Percentiles rank a stretch among this genome's conserved stretches.
These are phyloP conservation scores for Dryobota labecula DNA, from an alignment of 2,888 invertebrate genomes.

Conservation along the genomic window DNA sequence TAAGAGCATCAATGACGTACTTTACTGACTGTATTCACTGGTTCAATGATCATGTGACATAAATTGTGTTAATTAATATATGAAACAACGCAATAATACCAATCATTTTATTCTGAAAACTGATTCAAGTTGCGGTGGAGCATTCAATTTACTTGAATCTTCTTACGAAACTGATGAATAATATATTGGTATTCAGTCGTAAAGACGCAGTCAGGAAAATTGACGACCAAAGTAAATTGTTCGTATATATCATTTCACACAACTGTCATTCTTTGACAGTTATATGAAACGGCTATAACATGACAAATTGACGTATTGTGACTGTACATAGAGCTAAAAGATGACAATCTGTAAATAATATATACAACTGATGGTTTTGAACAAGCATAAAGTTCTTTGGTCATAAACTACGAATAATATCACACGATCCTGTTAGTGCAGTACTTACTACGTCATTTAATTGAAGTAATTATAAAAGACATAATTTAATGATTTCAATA, in stretches of 20 bases:
- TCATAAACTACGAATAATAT: neutral
- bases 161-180: neutral
- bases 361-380: neutral
- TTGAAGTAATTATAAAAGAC: constrained; percentile 3
- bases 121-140: neutral
- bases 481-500: constrained; percentile 15
- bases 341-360: neutral
- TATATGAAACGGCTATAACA: neutral
- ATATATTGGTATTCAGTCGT: neutral
- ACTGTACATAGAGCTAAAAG: neutral
- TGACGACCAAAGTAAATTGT: neutral
- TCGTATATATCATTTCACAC: neutral
- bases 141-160: constrained; percentile 7
- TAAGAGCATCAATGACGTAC: constrained; percentile 36
- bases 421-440: constrained; percentile 3
- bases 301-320: neutral
- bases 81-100: neutral
- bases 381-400: neutral
- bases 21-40: constrained; percentile 4
- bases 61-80: constrained; percentile 18
- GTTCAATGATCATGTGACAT: constrained; percentile 27
- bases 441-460: constrained; percentile 13
- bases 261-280: neutral
- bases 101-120: neutral
- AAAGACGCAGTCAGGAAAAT: neutral